Evolutionary conservation across 2,113 vertebrate species (phyloP).

Genomic region (Hippolais icterina): DNA sequence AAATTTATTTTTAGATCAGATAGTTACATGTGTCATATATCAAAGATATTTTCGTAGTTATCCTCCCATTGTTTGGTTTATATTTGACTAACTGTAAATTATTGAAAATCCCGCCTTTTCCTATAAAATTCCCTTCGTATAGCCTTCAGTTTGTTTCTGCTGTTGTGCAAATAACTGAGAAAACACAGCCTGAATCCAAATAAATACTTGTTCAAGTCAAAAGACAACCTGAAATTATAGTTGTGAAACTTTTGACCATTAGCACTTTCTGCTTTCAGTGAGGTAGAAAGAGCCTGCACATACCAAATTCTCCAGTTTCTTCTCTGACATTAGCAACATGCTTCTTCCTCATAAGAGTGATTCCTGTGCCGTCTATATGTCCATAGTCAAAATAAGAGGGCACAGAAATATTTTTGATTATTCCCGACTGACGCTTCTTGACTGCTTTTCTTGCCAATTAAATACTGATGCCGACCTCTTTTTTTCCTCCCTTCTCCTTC

Average conservation of each 20-base stretch:
- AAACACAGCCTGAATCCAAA: background rate
- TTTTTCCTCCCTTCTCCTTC: rapidly evolving
- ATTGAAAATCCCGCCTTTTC: background rate
- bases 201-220: background rate
- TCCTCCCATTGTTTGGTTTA: background rate
- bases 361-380: rapidly evolving
- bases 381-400: background rate
- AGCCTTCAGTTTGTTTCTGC: background rate
- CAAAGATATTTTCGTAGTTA: background rate
- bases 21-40: background rate
- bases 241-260: background rate
- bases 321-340: background rate
- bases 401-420: background rate
- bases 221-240: background rate
- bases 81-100: background rate
- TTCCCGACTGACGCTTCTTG: background rate
- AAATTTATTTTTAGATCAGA: background rate
- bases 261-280: background rate
- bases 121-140: background rate
- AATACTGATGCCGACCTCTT: background rate
- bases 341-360: background rate
- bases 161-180: background rate
- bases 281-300: background rate
- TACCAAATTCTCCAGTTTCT: background rate
- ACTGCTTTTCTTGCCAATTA: background rate